Percentiles rank a stretch among this genome's conserved stretches.
These are phyloP conservation scores for Sorex maritimensis DNA, from an alignment of 2,797 vertebrate genomes.

Conservation along the genomic window DNA sequence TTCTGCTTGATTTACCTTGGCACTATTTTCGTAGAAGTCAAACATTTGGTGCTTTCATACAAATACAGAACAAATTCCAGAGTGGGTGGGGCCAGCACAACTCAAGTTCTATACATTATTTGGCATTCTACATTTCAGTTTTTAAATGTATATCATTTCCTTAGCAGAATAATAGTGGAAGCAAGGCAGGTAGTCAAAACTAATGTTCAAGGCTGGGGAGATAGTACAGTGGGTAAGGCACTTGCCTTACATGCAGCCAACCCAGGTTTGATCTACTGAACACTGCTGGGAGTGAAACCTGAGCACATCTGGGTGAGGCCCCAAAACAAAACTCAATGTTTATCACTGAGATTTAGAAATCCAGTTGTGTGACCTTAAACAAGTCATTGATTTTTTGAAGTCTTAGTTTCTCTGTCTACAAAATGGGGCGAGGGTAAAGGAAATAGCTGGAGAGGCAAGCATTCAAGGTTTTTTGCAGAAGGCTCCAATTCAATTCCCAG, in stretches of 20 bases:
- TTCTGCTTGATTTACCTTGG: slow-evolving; percentile 79
- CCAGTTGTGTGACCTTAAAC: neutral
- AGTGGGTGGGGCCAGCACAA: slow-evolving; percentile 41
- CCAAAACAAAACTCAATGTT: neutral
- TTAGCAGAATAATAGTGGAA: neutral
- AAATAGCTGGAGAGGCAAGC: too few species aligned
- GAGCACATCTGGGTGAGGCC: too few species aligned
- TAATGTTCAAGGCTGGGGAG: too few species aligned
- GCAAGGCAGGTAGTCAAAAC: neutral
- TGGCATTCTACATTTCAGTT: slow-evolving; percentile 15
- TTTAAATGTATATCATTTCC: slow-evolving; percentile 7
- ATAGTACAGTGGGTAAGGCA: too few species aligned
- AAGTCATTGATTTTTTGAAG: neutral
- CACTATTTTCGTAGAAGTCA: slow-evolving; percentile 69
- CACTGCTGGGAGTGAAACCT: too few species aligned
- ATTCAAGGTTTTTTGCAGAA: too few species aligned
- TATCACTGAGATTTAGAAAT: neutral
- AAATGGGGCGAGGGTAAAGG: neutral
- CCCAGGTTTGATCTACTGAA: too few species aligned
- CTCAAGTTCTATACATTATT: slow-evolving; percentile 25
- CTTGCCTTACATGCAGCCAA: too few species aligned
- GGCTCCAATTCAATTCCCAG: too few species aligned
- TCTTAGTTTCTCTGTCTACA: slow-evolving; percentile 3
- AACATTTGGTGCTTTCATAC: slow-evolving; percentile 80
- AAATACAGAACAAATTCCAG: slow-evolving; percentile 48